phyloP scores from a whole-genome alignment of 2,113 vertebrate genomes.

The Channa maculata region DNA sequence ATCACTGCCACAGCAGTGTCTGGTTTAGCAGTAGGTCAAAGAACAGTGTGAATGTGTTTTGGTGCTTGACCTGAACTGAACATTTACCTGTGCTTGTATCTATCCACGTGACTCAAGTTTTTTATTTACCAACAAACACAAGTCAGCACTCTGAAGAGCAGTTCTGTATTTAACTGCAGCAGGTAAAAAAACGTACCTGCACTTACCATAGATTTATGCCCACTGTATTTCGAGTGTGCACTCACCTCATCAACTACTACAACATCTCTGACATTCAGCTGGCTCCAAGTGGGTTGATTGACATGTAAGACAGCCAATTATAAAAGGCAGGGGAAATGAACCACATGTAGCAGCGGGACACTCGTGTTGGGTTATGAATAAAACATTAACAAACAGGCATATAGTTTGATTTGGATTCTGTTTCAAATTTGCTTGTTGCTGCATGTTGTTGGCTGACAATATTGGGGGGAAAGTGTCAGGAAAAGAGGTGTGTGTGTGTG shows the following conservation, averaged over 20 bases:
- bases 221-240: slow-evolving; percentile 13
- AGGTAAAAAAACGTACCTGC: neutral
- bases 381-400: slow-evolving; percentile 62
- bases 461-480: slow-evolving; percentile 54
- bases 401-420: slow-evolving; percentile 67
- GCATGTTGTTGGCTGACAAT: slow-evolving; percentile 59
- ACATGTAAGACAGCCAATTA: slow-evolving; percentile 74
- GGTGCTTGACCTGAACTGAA: slow-evolving; percentile 5
- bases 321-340: slow-evolving; percentile 56
- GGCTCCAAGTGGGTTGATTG: slow-evolving; percentile 59
- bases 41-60: neutral
- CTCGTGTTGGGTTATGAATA: slow-evolving; percentile 63
- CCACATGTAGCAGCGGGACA: slow-evolving; percentile 43
- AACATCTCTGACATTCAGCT: slow-evolving; percentile 37
- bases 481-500: slow-evolving; percentile 10
- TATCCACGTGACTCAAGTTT: slow-evolving; percentile 1
- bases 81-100: slow-evolving; percentile 9
- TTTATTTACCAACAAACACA: slow-evolving; percentile 5
- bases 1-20: slow-evolving; percentile 5
- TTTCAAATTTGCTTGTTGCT: slow-evolving; percentile 63
- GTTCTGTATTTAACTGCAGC: slow-evolving; percentile 14
- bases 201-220: slow-evolving; percentile 15
- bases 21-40: slow-evolving; percentile 15
- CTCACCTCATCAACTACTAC: slow-evolving; percentile 16
- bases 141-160: slow-evolving; percentile 8